Percentiles rank a stretch among this genome's conserved stretches.
phyloP scores from a whole-genome alignment of 2,113 vertebrate species.

The Elanoides forficatus region DNA sequence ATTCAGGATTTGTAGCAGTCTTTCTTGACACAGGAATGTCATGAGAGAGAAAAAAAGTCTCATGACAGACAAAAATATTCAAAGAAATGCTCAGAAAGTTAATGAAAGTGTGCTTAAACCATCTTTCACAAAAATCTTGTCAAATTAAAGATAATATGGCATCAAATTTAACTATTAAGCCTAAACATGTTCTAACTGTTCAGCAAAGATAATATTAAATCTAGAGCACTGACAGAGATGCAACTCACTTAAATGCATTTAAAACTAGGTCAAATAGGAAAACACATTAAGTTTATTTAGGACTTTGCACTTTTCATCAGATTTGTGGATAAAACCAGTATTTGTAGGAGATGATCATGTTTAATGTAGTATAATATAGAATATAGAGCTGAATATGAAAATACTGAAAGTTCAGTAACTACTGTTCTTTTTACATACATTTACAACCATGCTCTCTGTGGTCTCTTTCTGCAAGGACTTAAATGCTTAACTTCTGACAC shows the following conservation, averaged over 20 bases:
- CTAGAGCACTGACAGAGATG: neutral
- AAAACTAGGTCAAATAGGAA: neutral
- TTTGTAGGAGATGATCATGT: neutral
- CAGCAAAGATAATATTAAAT: neutral
- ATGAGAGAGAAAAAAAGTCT: neutral
- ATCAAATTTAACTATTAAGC: neutral
- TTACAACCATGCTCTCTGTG: neutral
- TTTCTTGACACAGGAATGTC: neutral
- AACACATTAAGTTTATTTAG: neutral
- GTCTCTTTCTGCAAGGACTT: neutral
- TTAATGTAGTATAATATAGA: neutral
- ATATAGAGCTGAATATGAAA: neutral
- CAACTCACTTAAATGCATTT: neutral
- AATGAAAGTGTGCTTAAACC: neutral
- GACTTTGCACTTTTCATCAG: neutral
- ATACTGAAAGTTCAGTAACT: neutral
- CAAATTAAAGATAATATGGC: neutral
- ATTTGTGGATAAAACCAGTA: neutral
- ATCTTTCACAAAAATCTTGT: neutral
- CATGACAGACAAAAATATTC: neutral
- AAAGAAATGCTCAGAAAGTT: neutral
- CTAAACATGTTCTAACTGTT: neutral
- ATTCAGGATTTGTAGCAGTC: neutral
- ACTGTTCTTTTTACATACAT: fast-evolving
- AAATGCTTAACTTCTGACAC: neutral